phyloP scores from a whole-genome alignment of 2,888 invertebrate genomes.

The Diadegma fenestrale region DNA sequence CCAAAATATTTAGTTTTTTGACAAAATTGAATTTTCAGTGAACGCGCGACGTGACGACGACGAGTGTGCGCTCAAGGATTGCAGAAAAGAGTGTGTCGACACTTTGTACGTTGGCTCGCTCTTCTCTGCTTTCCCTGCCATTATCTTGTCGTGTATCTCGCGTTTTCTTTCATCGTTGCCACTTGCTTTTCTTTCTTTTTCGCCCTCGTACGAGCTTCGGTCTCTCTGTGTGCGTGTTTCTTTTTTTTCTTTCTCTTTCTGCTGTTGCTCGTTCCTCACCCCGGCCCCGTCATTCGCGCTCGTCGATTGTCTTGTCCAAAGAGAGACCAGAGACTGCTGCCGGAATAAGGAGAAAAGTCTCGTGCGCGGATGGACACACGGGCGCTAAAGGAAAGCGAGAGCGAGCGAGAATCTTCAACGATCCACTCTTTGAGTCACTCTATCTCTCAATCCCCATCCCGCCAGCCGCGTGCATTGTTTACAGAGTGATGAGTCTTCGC shows the following conservation, averaged over 20 bases:
- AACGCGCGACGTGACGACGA: no score
- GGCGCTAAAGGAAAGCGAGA: neutral
- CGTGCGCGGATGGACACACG: conserved; percentile 9
- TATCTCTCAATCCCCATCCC: conserved; percentile 73
- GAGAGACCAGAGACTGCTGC: conserved; percentile 15
- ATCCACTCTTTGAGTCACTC: conserved; percentile 81
- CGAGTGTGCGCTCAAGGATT: conserved; percentile 13
- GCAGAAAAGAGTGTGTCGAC: conserved; percentile 24
- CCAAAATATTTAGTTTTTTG: no score
- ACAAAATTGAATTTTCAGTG: no score
- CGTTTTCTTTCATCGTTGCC: conserved; percentile 26
- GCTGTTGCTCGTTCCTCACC: neutral
- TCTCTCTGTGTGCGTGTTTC: neutral
- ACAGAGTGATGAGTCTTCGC: conserved; percentile 84
- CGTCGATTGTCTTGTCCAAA: conserved; percentile 48
- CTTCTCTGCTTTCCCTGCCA: conserved; percentile 68
- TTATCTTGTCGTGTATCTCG: conserved; percentile 63
- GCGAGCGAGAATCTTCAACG: conserved; percentile 49
- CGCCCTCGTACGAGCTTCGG: neutral
- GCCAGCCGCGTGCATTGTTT: conserved; percentile 81
- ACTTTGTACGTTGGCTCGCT: conserved; percentile 70
- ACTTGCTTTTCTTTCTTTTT: no score
- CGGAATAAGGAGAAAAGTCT: conserved; percentile 28
- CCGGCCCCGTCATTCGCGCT: conserved; percentile 5
- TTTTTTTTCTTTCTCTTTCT: neutral